Evolutionary conservation across 2,888 invertebrate species (phyloP).

Genomic region (Catonia carolina): DNA sequence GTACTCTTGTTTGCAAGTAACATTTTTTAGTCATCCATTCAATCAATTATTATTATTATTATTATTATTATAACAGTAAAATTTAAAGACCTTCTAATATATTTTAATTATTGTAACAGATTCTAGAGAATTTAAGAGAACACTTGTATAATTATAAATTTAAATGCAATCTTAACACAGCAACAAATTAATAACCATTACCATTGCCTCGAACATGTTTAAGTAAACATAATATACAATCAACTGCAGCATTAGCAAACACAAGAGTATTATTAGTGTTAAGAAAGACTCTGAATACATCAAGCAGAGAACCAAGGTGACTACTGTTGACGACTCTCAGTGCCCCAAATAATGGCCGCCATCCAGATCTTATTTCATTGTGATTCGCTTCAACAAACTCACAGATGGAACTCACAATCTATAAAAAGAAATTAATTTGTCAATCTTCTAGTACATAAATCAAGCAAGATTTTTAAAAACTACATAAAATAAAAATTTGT

Average conservation of each 20-base stretch:
- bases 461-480: not conserved
- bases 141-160: too few relatives aligned
- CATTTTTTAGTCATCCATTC: too few relatives aligned
- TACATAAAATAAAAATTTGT: not conserved
- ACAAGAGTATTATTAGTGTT: slow-evolving; percentile 88
- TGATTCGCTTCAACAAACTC: slow-evolving; percentile 93
- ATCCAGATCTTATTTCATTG: slow-evolving; percentile 89
- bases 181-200: slow-evolving; percentile 20
- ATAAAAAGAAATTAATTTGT: slow-evolving; percentile 40
- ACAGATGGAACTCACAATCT: slow-evolving; percentile 92
- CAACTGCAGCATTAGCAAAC: slow-evolving; percentile 89
- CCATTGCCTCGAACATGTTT: slow-evolving; percentile 61
- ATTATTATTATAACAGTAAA: too few relatives aligned
- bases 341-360: slow-evolving; percentile 93
- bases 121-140: too few relatives aligned
- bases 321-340: slow-evolving; percentile 70
- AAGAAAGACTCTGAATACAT: slow-evolving; percentile 90
- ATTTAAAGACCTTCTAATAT: too few relatives aligned
- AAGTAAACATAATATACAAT: slow-evolving; percentile 85
- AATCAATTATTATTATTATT: too few relatives aligned
- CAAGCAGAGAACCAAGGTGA: slow-evolving; percentile 66
- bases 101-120: too few relatives aligned
- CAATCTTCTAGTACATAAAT: not conserved
- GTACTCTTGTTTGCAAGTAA: too few relatives aligned
- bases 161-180: too few relatives aligned